These are phyloP conservation scores for Trichogramma pretiosum DNA, from an alignment of 1,140 invertebrate species.

Conservation along the genomic window DNA sequence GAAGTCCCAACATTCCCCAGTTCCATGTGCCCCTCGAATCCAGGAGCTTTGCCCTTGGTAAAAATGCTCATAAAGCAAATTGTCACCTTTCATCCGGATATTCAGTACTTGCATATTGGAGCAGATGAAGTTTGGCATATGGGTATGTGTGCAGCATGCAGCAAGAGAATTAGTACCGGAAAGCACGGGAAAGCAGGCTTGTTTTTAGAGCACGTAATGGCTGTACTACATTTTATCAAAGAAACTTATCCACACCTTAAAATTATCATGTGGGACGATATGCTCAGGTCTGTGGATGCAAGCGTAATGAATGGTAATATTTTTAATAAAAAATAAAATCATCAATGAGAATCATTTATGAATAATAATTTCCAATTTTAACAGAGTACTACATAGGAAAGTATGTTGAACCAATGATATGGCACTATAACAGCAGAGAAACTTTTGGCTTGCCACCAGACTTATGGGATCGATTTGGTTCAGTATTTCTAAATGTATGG, in stretches of 20 bases:
- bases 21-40: conserved; percentile 69
- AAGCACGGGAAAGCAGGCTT: conserved; percentile 49
- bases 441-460: conserved; percentile 40
- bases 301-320: conserved; percentile 46
- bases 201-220: conserved; percentile 63
- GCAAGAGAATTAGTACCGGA: conserved; percentile 44
- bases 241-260: conserved; percentile 55
- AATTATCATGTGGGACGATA: conserved; percentile 92
- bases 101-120: conserved; percentile 70
- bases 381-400: conserved; percentile 59
- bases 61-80: conserved; percentile 52
- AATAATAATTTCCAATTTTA: conserved; percentile 25
- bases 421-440: conserved; percentile 54
- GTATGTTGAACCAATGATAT: conserved; percentile 80
- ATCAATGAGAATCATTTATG: background rate
- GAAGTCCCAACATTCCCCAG: conserved; percentile 71
- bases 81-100: conserved; percentile 50
- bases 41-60: conserved; percentile 52
- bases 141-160: conserved; percentile 69
- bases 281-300: conserved; percentile 69
- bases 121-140: conserved; percentile 78
- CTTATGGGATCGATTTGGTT: conserved; percentile 72
- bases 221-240: conserved; percentile 54
- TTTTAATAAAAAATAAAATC: background rate
- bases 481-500: conserved; percentile 83